Conservation (phyloP, 2,888 invertebrate species). For the Peribatodes rhomboidaria region DNA sequence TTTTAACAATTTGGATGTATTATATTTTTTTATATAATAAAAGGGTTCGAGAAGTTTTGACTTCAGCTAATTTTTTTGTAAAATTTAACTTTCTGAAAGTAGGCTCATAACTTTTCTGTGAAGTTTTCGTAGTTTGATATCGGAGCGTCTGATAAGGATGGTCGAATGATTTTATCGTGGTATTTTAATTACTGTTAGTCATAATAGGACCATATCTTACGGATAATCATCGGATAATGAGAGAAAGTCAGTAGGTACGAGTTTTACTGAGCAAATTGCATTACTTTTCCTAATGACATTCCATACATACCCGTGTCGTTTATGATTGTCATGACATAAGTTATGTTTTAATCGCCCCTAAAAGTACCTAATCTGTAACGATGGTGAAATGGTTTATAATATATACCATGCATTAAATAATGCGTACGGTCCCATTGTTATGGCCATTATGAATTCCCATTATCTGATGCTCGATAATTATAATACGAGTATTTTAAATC, state of each 20-base stretch:
- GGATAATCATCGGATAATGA: conserved; percentile 29
- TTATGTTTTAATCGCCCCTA: neutral
- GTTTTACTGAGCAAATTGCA: conserved; percentile 1
- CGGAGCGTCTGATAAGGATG: conserved; percentile 27
- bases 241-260: conserved; percentile 31
- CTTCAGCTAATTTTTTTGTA: no score
- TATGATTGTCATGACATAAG: neutral
- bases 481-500: neutral
- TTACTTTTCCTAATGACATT: neutral
- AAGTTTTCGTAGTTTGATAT: conserved; percentile 7
- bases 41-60: no score
- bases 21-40: no score
- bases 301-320: conserved; percentile 7
- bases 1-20: no score
- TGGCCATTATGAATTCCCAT: no score
- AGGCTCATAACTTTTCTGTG: conserved; percentile 9
- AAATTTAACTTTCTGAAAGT: neutral
- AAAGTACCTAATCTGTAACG: neutral
- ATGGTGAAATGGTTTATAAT: neutral
- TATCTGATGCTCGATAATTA: no score
- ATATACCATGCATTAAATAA: no score
- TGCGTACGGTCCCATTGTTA: no score
- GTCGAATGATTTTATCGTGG: conserved; percentile 25
- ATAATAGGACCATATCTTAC: conserved; percentile 15
- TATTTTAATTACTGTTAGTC: conserved; percentile 35